These are phyloP conservation scores for Calameuta filiformis DNA, from an alignment of 2,888 invertebrate species.

Conservation along the genomic window DNA sequence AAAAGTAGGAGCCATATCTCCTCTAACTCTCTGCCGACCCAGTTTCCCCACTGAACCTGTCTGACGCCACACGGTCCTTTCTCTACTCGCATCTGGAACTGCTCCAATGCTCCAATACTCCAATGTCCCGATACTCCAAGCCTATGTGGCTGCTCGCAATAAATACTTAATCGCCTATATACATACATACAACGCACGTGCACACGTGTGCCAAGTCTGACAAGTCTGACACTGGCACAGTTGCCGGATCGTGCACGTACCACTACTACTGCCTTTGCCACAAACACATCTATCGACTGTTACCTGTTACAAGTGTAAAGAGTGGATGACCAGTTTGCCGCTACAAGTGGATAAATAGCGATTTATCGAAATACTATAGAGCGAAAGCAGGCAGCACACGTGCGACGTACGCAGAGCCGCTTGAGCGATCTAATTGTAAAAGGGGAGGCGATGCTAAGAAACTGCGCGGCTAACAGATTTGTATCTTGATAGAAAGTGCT, in stretches of 20 bases:
- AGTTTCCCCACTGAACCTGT: not conserved
- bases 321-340: not conserved
- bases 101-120: not conserved
- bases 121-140: not conserved
- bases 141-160: not conserved
- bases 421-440: too few species aligned
- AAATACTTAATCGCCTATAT: not conserved
- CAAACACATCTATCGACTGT: not conserved
- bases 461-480: not conserved
- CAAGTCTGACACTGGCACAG: too few species aligned
- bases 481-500: not conserved
- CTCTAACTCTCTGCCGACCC: not conserved
- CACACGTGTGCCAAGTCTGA: not conserved
- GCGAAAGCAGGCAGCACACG: not conserved
- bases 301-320: not conserved
- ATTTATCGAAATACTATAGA: not conserved
- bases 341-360: not conserved
- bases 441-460: not conserved
- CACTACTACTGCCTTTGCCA: not conserved
- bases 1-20: not conserved
- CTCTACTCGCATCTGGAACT: not conserved
- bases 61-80: not conserved
- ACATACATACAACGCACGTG: not conserved
- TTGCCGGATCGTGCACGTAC: too few species aligned
- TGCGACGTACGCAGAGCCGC: too few species aligned